Percentiles rank a stretch among this genome's conserved stretches.
These are phyloP conservation scores for Silurus aristotelis DNA, from an alignment of 2,797 vertebrate genomes.

Conservation along the genomic window DNA sequence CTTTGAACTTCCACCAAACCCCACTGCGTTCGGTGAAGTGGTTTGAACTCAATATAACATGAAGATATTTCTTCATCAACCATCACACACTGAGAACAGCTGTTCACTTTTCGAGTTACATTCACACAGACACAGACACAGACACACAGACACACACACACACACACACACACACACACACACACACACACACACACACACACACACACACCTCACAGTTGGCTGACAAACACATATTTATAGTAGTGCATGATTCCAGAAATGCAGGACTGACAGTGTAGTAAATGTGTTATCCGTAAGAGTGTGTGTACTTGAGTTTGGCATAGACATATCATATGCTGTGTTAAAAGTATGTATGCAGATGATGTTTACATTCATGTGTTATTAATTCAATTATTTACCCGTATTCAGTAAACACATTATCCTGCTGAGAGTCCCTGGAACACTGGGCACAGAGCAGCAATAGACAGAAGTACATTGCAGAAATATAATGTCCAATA, in stretches of 20 bases:
- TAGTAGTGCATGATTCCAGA: constrained; percentile 3
- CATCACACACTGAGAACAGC: not conserved
- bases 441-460: not conserved
- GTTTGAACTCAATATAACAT: not conserved
- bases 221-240: constrained; percentile 29
- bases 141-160: not conserved
- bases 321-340: not conserved
- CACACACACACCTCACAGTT: constrained; percentile 15
- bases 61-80: constrained; percentile 3
- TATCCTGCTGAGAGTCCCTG: not conserved
- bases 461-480: not conserved
- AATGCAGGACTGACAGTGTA: constrained; percentile 7
- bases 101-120: constrained; percentile 7
- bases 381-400: not conserved
- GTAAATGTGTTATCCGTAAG: not conserved
- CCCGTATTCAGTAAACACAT: not conserved
- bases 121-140: not conserved
- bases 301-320: not conserved
- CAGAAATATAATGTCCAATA: not conserved
- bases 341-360: not conserved
- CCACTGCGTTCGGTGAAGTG: not conserved
- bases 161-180: not conserved
- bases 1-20: not conserved
- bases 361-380: not conserved
- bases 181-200: not conserved